phyloP scores from a whole-genome alignment of 2,113 vertebrate genomes.

The Leptocoma aspasia region DNA sequence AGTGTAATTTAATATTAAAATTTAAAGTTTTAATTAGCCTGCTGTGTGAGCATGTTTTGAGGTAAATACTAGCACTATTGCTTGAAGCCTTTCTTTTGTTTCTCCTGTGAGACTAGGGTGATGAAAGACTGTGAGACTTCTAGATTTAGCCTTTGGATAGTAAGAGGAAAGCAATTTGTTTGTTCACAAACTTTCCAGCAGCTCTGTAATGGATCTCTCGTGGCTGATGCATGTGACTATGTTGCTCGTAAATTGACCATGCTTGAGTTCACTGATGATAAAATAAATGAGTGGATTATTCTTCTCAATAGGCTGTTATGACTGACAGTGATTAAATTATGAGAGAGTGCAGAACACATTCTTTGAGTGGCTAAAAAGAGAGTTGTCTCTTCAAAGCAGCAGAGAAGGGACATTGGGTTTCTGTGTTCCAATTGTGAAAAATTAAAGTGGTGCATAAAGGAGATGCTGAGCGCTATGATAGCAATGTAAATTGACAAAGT shows the following conservation, averaged over 20 bases:
- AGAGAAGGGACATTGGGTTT: slow-evolving; percentile 24
- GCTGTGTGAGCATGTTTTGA: background rate
- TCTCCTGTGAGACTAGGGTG: background rate
- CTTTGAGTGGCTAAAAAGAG: slow-evolving; percentile 6
- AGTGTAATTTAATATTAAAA: background rate
- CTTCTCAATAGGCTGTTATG: slow-evolving; percentile 62
- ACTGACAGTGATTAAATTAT: slow-evolving; percentile 55
- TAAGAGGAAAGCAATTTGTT: slow-evolving; percentile 39
- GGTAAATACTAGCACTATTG: background rate
- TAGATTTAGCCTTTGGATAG: slow-evolving; percentile 7
- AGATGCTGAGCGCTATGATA: background rate
- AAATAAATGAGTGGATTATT: slow-evolving; percentile 65
- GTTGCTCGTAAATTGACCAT: slow-evolving; percentile 44
- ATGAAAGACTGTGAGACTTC: background rate
- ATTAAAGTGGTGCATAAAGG: background rate
- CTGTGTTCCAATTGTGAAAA: background rate
- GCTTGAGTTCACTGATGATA: slow-evolving; percentile 58
- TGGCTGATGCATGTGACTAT: slow-evolving; percentile 41
- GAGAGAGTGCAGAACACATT: slow-evolving; percentile 23
- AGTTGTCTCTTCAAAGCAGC: slow-evolving; percentile 14
- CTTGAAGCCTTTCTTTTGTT: background rate
- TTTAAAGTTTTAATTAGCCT: background rate
- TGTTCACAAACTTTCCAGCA: background rate
- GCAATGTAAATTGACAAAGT: background rate
- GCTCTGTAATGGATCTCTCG: slow-evolving; percentile 10